These are phyloP conservation scores for Cryptus armator DNA, from an alignment of 2,888 invertebrate species.

Conservation along the genomic window DNA sequence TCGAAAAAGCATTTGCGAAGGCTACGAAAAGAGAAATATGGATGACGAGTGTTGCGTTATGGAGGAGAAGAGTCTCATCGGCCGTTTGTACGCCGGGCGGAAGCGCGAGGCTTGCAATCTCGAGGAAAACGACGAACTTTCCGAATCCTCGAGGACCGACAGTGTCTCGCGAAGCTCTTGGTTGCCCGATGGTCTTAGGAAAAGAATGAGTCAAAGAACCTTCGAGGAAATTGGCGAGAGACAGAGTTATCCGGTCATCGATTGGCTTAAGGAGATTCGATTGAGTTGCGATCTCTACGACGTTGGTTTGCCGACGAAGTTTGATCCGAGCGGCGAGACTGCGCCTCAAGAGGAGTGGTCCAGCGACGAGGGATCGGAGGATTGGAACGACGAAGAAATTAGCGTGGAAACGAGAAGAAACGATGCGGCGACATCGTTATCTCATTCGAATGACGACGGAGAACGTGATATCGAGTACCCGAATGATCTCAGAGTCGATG, in stretches of 20 bases:
- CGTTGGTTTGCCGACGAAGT: constrained; percentile 37
- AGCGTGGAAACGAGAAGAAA: constrained; percentile 16
- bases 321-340: constrained; percentile 1
- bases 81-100: constrained; percentile 33
- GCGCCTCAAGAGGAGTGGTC: constrained; percentile 42
- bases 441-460: constrained; percentile 27
- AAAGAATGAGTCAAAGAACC: constrained; percentile 58
- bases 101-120: constrained; percentile 1
- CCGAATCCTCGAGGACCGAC: constrained; percentile 50
- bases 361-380: constrained; percentile 42
- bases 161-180: constrained; percentile 53
- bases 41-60: constrained; percentile 70
- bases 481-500: constrained; percentile 2
- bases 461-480: not conserved
- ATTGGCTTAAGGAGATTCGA: constrained; percentile 72
- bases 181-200: constrained; percentile 67
- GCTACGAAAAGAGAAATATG: constrained; percentile 33
- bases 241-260: constrained; percentile 64
- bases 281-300: constrained; percentile 70
- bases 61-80: constrained; percentile 71
- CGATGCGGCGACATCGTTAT: constrained; percentile 2
- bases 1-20: not conserved
- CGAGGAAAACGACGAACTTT: constrained; percentile 55
- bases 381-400: constrained; percentile 41
- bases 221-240: constrained; percentile 56